A percentile compares a stretch with the other conserved stretches of the same genome.
Evolutionary conservation across 2,888 invertebrate species (phyloP).

Genomic region (Incurvaria masculella): DNA sequence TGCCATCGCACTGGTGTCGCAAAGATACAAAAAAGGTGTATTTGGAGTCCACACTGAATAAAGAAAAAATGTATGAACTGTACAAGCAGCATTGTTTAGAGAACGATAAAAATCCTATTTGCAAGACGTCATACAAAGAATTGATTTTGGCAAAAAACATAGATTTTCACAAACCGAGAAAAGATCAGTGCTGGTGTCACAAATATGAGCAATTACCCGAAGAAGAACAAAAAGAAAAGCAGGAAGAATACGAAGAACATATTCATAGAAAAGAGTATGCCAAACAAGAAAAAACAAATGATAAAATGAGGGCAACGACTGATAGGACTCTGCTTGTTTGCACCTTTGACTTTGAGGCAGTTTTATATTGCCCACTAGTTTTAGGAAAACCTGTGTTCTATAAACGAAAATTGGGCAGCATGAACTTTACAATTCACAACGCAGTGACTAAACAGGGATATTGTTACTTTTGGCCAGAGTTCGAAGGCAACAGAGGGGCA

Average conservation of each 20-base stretch:
- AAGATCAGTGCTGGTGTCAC: conserved; percentile 13
- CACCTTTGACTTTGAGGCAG: conserved; percentile 16
- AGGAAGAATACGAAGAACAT: conserved; percentile 14
- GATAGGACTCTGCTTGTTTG: too few relatives aligned
- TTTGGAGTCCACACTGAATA: conserved; percentile 10
- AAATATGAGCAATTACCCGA: conserved; percentile 13
- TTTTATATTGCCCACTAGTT: conserved; percentile 14
- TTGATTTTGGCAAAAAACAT: too few relatives aligned
- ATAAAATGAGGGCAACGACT: conserved; percentile 12
- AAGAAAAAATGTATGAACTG: conserved; percentile 15
- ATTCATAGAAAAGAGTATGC: conserved; percentile 9
- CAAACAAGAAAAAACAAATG: conserved; percentile 12
- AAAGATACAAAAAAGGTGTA: conserved; percentile 12
- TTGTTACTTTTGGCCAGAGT: conserved; percentile 16
- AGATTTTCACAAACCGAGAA: conserved; percentile 12
- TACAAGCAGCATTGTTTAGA: conserved; percentile 10
- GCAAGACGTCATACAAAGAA: conserved; percentile 11
- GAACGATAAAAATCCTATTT: conserved; percentile 9
- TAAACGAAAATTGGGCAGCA: conserved; percentile 14
- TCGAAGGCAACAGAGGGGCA: conserved; percentile 12
- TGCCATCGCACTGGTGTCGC: conserved; percentile 6
- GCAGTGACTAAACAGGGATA: conserved; percentile 14
- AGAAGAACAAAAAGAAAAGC: conserved; percentile 13
- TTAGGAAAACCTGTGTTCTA: conserved; percentile 13
- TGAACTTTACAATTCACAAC: conserved; percentile 16